phyloP scores from a whole-genome alignment of 2,888 invertebrate genomes.

The Xanthostigma xanthostigma region DNA sequence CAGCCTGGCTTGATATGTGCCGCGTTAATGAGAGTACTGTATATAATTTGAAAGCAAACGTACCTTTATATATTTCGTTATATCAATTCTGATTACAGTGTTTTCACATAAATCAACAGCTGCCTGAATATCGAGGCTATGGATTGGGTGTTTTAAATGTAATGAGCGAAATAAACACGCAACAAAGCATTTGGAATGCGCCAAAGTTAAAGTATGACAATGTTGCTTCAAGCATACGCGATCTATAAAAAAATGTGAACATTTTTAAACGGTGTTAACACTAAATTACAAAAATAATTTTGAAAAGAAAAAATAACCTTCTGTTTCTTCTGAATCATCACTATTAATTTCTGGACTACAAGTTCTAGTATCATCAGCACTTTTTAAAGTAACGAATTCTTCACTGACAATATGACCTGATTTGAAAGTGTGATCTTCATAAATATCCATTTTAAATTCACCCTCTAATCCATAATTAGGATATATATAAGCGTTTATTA shows the following conservation, averaged over 20 bases:
- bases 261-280: background rate
- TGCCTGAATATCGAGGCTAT: slow-evolving; percentile 46
- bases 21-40: background rate
- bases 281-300: background rate
- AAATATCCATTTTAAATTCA: slow-evolving; percentile 28
- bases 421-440: slow-evolving; percentile 36
- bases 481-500: slow-evolving; percentile 38
- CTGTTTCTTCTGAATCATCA: slow-evolving; percentile 28
- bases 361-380: slow-evolving; percentile 23
- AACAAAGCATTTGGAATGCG: slow-evolving; percentile 47
- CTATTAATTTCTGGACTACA: slow-evolving; percentile 32
- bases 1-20: too few relatives aligned
- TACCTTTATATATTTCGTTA: slow-evolving; percentile 46
- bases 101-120: slow-evolving; percentile 59
- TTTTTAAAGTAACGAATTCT: slow-evolving; percentile 26
- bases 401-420: slow-evolving; percentile 24
- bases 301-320: slow-evolving; percentile 2
- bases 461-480: slow-evolving; percentile 21
- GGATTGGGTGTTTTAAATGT: slow-evolving; percentile 38
- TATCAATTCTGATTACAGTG: slow-evolving; percentile 47
- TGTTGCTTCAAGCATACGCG: slow-evolving; percentile 35
- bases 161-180: slow-evolving; percentile 44
- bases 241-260: slow-evolving; percentile 17
- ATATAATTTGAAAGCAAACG: background rate
- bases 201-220: slow-evolving; percentile 39